Evolutionary conservation across 2,797 vertebrate species (phyloP), one percentile per base, ranked within the genome.

Genomic region (Sylvia borin): DNA sequence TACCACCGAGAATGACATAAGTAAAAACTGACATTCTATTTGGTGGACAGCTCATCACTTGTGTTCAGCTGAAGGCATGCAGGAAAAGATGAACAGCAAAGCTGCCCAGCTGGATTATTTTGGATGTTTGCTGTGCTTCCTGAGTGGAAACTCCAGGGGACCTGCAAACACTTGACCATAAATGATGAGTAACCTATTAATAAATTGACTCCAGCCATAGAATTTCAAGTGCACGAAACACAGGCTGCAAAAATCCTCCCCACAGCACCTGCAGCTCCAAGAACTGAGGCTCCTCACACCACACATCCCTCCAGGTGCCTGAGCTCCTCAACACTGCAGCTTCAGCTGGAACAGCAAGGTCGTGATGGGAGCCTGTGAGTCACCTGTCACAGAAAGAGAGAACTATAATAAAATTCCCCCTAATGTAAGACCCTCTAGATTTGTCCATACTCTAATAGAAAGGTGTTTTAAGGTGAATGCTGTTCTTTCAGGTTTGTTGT

Each of bases 1-100:
- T 75, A 78, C 77, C 48, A 29, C 14, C 1, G 12, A 94, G 88
- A 64, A 47, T 27, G 31, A 82, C 54, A 73, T 51, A 87, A 95
- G 92, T 36, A 83, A 92, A 93, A 81, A 2, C 16, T 85, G 89
- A 74, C 61, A 21, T n/a, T 91, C 89, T 72, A 70, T 62, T 91
- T 85, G 58, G 45, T n/a, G 78, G 72, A 48, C 48, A 43, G 34
- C 85, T 90, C 85, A n/a, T 93, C 88, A 85, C 53, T 94, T 81
- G 96, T 78, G 54, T 58, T 88, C 88, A 78, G 84, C 77, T 74
- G 80, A 89, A 92, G 83, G 62, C 88, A 73, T n/a, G 26, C 25
- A 72, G 60, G 53, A 72, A 34, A 75, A 90, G 89, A 96, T 7
- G 55, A 90, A 85, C 14, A 43, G 72, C 65, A 80, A 48, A 70